Percentiles rank a stretch among this genome's conserved stretches.
These are phyloP conservation scores for Protobothrops mucrosquamatus DNA, from an alignment of 2,113 vertebrate species.

Conservation along the genomic window DNA sequence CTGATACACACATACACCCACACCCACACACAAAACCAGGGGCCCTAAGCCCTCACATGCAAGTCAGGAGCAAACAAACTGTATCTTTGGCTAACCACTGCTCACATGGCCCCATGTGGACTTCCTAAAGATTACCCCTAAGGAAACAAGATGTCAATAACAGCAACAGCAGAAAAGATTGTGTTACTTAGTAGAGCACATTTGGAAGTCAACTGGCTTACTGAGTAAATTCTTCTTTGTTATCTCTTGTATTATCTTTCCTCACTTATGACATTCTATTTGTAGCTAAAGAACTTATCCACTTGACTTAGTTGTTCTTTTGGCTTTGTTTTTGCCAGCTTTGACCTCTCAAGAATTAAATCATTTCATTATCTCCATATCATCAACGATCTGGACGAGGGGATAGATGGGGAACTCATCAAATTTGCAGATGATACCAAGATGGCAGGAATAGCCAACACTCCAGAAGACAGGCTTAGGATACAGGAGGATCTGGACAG, in stretches of 20 bases:
- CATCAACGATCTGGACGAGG: too few relatives aligned
- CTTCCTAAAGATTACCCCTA: neutral
- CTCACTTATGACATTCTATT: neutral
- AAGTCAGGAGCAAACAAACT: neutral
- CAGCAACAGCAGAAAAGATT: neutral
- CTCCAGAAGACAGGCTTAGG: too few relatives aligned
- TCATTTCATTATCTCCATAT: neutral
- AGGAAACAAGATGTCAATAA: neutral
- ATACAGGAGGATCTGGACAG: too few relatives aligned
- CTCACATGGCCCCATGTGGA: neutral
- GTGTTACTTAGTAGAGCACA: neutral
- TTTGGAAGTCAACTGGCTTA: neutral
- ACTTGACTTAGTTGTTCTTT: neutral
- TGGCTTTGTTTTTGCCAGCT: neutral
- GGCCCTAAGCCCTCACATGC: neutral
- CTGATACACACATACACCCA: too few relatives aligned
- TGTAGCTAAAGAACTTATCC: neutral
- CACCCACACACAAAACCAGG: too few relatives aligned
- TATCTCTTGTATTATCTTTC: neutral
- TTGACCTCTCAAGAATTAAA: too few relatives aligned
- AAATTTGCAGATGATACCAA: too few relatives aligned
- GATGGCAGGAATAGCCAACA: too few relatives aligned
- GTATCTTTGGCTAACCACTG: neutral
- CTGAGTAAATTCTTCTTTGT: neutral
- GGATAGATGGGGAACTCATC: too few relatives aligned